Conservation (phyloP, 2,797 vertebrate species). For the Hemitrygon akajei region DNA sequence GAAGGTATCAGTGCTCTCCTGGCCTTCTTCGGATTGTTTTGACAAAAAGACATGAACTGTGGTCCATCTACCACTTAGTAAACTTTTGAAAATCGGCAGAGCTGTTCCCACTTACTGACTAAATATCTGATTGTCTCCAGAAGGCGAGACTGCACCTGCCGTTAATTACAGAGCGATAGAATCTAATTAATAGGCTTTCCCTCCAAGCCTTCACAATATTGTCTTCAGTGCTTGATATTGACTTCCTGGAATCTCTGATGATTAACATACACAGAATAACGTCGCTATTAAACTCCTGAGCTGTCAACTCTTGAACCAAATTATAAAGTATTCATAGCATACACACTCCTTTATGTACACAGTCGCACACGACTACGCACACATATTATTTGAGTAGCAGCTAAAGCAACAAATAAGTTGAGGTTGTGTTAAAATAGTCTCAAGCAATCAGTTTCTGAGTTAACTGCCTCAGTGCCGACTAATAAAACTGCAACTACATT, state of each 20-base stretch:
- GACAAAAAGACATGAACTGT: no score
- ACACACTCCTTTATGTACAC: not conserved
- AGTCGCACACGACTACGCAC: not conserved
- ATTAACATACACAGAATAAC: not conserved
- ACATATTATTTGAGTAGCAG: not conserved
- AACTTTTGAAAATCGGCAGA: constrained; percentile 20
- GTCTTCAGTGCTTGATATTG: not conserved
- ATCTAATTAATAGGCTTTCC: constrained; percentile 21
- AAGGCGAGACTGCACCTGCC: constrained; percentile 38
- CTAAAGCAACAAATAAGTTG: not conserved
- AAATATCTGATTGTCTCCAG: constrained; percentile 25
- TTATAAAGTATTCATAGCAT: not conserved
- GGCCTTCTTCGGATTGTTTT: not conserved
- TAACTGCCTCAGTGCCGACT: not conserved
- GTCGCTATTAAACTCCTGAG: not conserved
- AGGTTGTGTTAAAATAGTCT: not conserved
- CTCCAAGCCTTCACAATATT: not conserved
- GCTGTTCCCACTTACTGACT: constrained; percentile 1
- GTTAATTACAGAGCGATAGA: constrained; percentile 4
- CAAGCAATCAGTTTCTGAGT: not conserved
- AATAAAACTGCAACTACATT: not conserved
- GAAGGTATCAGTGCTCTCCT: not conserved
- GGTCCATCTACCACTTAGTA: not conserved
- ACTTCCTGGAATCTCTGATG: constrained; percentile 29
- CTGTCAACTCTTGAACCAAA: not conserved